Conservation (phyloP, 1,140 invertebrate species). For the Campoletis sonorensis region DNA sequence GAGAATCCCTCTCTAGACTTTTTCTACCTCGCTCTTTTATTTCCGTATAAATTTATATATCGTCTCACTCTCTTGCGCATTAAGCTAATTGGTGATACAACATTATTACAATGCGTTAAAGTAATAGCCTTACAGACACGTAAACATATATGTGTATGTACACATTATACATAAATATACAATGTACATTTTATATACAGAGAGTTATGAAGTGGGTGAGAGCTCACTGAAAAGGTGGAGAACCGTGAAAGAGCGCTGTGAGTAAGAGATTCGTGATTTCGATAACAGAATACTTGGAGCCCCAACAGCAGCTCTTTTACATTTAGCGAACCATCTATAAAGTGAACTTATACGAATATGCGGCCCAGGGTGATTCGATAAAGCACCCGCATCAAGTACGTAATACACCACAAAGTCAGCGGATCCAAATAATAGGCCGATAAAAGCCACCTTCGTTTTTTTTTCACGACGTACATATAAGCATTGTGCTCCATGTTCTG, state of each 20-base stretch:
- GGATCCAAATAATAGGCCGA: conserved; percentile 70
- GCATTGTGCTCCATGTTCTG: too few species aligned
- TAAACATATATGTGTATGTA: neutral
- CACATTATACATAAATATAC: neutral
- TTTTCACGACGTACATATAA: neutral
- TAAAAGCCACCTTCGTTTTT: conserved; percentile 67
- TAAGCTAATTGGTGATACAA: conserved; percentile 73
- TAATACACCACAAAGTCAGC: conserved; percentile 50
- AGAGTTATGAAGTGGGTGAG: neutral
- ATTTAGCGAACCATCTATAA: conserved; percentile 15
- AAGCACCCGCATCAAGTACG: conserved; percentile 52
- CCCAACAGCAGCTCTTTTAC: conserved; percentile 36
- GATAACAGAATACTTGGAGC: conserved; percentile 61
- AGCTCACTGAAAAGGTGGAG: conserved; percentile 62
- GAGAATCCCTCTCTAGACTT: neutral
- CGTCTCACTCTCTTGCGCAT: conserved; percentile 45
- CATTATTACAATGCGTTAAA: conserved; percentile 73
- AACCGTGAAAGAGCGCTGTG: conserved; percentile 65
- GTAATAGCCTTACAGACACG: conserved; percentile 61
- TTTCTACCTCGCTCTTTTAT: conserved; percentile 1
- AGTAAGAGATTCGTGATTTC: conserved; percentile 62
- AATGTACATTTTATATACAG: neutral
- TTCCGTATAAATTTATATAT: neutral
- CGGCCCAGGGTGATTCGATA: conserved; percentile 61
- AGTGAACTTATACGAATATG: neutral